Base-by-base conservation (phyloP, 2,888 invertebrate genomes). In the Calliopum simillimum region DNA sequence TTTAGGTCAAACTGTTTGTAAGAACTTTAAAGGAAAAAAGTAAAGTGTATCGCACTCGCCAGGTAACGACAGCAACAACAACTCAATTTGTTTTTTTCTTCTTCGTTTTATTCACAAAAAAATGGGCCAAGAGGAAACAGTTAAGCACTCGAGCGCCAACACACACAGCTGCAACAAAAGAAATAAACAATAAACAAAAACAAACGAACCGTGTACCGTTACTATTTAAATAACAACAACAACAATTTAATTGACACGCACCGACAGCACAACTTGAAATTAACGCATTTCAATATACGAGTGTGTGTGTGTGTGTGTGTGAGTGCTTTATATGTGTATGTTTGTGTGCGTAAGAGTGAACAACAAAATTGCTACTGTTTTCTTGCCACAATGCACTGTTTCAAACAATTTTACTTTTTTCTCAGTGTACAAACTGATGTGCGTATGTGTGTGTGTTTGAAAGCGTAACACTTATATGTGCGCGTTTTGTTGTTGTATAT, bases 1-100 rank as follows among this genome's bases (percentile, higher is more conserved):
- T 11, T 25, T 2, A 4, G 46, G 46, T 59, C 41, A 25, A 59
- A 41, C 4, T 53, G 53, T 14, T 41, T 16, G 16, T 55, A 66
- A 43, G 53, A 41, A 44, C 41, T 66, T 44, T 33, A n/a, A n/a
- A n/a, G n/a, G n/a, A 23, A 44, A 44, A 49, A 51, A 43, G 12
- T 33, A 44, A 46, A 16, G 64, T 33, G 49, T 14, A 25, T 19
- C 25, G 55, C 14, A 19, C 55, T 55, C 23, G 11, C 19, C n/a
- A n/a, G n/a, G n/a, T n/a, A n/a, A n/a, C n/a, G n/a, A 55, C 1
- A 19, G 14, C 41, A 56, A 13, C 13, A 23, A 33, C 13, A 21
- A 56, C 5, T 5, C 5, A 33, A 33, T 33, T 33, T 33, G 2
- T 4, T 33, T 33, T 0, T 33, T 33, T 33, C 8, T 33, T 33